Conservation (phyloP, 2,888 invertebrate genomes). For the Meloe dianella region DNA sequence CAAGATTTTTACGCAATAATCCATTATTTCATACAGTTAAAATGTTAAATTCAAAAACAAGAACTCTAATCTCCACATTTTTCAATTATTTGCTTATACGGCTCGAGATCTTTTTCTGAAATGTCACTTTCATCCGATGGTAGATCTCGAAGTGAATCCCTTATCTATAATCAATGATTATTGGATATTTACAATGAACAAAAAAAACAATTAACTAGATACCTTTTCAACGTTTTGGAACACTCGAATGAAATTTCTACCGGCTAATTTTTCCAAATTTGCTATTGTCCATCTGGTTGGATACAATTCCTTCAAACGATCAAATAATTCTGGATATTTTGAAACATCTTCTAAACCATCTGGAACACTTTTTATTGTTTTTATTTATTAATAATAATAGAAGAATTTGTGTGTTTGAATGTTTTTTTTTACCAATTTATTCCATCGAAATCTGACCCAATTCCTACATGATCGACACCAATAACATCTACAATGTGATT, state of each 20-base stretch:
- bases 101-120: slow-evolving; percentile 12
- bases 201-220: slow-evolving; percentile 7
- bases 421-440: slow-evolving; percentile 49
- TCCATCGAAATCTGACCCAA: slow-evolving; percentile 64
- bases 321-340: slow-evolving; percentile 72
- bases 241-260: slow-evolving; percentile 61
- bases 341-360: slow-evolving; percentile 74
- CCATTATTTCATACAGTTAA: background rate
- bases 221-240: slow-evolving; percentile 55
- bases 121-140: slow-evolving; percentile 19
- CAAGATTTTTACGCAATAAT: too few relatives aligned
- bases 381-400: background rate
- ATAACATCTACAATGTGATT: slow-evolving; percentile 61
- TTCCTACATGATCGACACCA: slow-evolving; percentile 62
- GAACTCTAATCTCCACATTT: background rate
- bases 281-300: slow-evolving; percentile 54
- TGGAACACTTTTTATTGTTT: slow-evolving; percentile 63
- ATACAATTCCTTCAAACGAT: slow-evolving; percentile 40
- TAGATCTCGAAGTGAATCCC: slow-evolving; percentile 2
- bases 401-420: background rate
- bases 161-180: slow-evolving; percentile 13
- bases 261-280: slow-evolving; percentile 61
- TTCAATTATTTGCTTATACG: background rate
- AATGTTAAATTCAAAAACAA: background rate
- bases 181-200: background rate